phyloP scores from a whole-genome alignment of 2,113 vertebrate genomes.

The Nesogale talazaci region DNA sequence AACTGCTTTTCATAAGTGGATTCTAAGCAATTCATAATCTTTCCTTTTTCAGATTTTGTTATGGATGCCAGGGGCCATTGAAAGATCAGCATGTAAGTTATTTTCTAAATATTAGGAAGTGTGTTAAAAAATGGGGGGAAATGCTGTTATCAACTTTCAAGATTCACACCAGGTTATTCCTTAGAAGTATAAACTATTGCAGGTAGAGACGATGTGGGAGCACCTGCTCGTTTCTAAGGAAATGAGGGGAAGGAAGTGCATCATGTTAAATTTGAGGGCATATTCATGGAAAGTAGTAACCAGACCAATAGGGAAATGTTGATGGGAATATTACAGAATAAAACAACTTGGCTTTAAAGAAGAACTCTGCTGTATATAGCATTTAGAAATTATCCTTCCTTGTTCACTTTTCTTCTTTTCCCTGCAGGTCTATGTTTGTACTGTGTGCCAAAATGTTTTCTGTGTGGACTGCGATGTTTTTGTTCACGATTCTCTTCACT shows the following conservation, averaged over 20 bases:
- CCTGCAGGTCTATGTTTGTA: constrained; percentile 91
- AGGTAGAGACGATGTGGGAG: neutral
- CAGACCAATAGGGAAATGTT: neutral
- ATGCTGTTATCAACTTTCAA: neutral
- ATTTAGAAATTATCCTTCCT: constrained; percentile 10
- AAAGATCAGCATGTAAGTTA: constrained; percentile 95
- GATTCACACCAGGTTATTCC: constrained; percentile 8
- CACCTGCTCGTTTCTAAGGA: neutral
- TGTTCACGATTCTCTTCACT: constrained; percentile 96
- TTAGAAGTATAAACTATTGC: neutral
- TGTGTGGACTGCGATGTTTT: constrained; percentile 97
- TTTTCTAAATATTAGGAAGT: constrained; percentile 36
- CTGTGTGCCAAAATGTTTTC: constrained; percentile 90
- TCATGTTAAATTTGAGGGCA: too few species aligned
- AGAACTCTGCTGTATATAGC: neutral
- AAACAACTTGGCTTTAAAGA: neutral
- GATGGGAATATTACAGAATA: neutral
- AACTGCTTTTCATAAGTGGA: constrained; percentile 52
- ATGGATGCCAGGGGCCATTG: constrained; percentile 93
- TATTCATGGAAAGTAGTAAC: neutral
- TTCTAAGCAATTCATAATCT: constrained; percentile 45
- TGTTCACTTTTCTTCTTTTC: constrained; percentile 51
- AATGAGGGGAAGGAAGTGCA: neutral
- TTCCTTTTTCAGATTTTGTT: constrained; percentile 91
- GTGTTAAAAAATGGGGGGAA: neutral